Evolutionary conservation across 2,888 invertebrate genomes (phyloP).

Genomic region (Nomada fabriciana): DNA sequence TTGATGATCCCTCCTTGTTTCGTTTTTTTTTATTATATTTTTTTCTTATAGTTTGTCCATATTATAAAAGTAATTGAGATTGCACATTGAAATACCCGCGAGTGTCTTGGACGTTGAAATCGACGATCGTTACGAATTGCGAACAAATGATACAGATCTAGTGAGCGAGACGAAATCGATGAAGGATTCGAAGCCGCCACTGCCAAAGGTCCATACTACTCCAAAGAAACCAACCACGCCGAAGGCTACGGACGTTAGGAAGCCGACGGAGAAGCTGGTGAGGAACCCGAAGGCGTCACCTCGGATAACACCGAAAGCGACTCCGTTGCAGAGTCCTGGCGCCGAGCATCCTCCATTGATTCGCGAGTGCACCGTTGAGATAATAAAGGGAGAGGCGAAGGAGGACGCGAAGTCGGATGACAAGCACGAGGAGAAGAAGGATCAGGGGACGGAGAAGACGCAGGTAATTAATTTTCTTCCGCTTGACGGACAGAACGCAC

Average conservation of each 20-base stretch:
- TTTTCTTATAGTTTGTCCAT: neutral
- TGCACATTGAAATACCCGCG: constrained; percentile 80
- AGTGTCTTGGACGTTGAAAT: neutral
- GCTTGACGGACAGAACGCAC: neutral
- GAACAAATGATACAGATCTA: constrained; percentile 71
- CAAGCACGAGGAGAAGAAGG: constrained; percentile 77
- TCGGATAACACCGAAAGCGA: constrained; percentile 85
- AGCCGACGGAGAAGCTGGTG: constrained; percentile 78
- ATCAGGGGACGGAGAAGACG: constrained; percentile 80
- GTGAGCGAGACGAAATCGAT: constrained; percentile 83
- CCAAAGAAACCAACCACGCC: constrained; percentile 84
- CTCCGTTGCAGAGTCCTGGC: constrained; percentile 87
- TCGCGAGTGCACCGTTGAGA: constrained; percentile 78
- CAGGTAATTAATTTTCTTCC: constrained; percentile 49
- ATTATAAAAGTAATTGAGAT: constrained; percentile 51
- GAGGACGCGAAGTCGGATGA: constrained; percentile 72
- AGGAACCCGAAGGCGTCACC: constrained; percentile 83
- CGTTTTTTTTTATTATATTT: constrained; percentile 20
- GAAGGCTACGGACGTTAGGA: constrained; percentile 72
- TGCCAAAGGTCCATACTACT: constrained; percentile 86
- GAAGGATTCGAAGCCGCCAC: constrained; percentile 88
- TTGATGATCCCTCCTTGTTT: constrained; percentile 1
- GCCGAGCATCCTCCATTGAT: constrained; percentile 82
- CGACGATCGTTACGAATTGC: neutral
- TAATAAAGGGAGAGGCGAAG: constrained; percentile 76